Conservation (phyloP, 92 coral and sea anemone genomes). For the Blastomussa wellsi region DNA sequence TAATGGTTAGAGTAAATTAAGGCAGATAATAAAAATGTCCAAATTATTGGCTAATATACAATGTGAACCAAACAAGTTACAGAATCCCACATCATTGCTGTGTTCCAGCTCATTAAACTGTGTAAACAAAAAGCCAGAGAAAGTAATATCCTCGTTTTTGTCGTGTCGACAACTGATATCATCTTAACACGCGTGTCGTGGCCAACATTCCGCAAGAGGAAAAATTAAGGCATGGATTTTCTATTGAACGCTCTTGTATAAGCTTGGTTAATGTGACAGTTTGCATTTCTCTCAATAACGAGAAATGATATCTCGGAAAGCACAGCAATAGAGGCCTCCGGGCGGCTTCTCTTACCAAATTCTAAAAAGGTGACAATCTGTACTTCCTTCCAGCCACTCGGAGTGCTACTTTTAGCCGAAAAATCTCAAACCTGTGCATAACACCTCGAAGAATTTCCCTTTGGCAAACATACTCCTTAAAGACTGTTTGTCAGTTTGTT, state of each 20-base stretch:
- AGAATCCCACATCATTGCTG: slow-evolving; percentile 42
- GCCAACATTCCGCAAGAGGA: slow-evolving; percentile 12
- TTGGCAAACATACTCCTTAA: slow-evolving; percentile 14
- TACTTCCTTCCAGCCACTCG: slow-evolving; percentile 29
- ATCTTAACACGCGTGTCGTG: slow-evolving; percentile 34
- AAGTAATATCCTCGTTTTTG: slow-evolving; percentile 30
- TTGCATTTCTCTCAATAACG: slow-evolving; percentile 29
- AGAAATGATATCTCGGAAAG: slow-evolving; percentile 39
- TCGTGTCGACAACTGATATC: slow-evolving; percentile 22
- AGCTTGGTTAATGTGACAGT: slow-evolving; percentile 32
- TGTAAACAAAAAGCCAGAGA: slow-evolving; percentile 50
- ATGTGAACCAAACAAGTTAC: slow-evolving; percentile 49
- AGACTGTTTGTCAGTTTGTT: slow-evolving; percentile 23
- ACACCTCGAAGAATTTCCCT: slow-evolving; percentile 51
- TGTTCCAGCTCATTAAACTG: slow-evolving; percentile 50
- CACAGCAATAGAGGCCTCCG: not conserved
- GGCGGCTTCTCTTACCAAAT: slow-evolving; percentile 32
- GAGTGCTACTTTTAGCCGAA: slow-evolving; percentile 28
- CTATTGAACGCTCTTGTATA: slow-evolving; percentile 7
- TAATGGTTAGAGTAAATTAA: slow-evolving; percentile 31
- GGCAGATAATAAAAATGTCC: slow-evolving; percentile 31
- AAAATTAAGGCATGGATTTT: slow-evolving; percentile 5
- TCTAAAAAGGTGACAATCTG: slow-evolving; percentile 48
- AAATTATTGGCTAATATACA: slow-evolving; percentile 39
- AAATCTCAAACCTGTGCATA: slow-evolving; percentile 31